A percentile compares a stretch with the other conserved stretches of the same genome.
These are phyloP conservation scores for Chlorospingus flavigularis DNA, from an alignment of 2,797 vertebrate genomes.

Conservation along the genomic window DNA sequence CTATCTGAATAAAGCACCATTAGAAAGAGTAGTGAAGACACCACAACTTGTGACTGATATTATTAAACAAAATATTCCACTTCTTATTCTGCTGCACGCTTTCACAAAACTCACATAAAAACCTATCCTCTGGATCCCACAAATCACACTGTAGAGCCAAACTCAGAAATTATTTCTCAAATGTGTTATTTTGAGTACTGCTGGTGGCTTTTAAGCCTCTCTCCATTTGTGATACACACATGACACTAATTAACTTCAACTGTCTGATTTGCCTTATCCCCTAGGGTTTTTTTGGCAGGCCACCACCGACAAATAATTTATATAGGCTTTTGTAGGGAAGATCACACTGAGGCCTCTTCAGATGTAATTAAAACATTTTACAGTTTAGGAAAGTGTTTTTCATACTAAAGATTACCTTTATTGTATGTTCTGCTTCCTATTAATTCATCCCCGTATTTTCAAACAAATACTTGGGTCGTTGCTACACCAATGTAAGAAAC, in stretches of 20 bases:
- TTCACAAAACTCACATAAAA: background rate
- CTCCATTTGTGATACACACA: background rate
- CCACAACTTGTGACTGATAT: background rate
- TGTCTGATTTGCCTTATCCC: background rate
- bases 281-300: background rate
- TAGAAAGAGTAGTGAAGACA: background rate
- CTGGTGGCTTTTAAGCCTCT: background rate
- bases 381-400: background rate
- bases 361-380: background rate
- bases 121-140: background rate
- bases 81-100: background rate
- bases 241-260: background rate
- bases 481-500: background rate
- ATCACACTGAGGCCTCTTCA: background rate
- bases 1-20: background rate
- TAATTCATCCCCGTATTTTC: background rate
- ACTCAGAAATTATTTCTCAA: background rate
- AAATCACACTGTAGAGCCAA: background rate
- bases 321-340: background rate
- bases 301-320: background rate
- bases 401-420: background rate
- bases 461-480: background rate
- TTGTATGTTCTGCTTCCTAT: background rate
- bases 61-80: background rate
- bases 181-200: background rate